Conservation (phyloP, 2,113 vertebrate species). For the Otolemur garnettii region DNA sequence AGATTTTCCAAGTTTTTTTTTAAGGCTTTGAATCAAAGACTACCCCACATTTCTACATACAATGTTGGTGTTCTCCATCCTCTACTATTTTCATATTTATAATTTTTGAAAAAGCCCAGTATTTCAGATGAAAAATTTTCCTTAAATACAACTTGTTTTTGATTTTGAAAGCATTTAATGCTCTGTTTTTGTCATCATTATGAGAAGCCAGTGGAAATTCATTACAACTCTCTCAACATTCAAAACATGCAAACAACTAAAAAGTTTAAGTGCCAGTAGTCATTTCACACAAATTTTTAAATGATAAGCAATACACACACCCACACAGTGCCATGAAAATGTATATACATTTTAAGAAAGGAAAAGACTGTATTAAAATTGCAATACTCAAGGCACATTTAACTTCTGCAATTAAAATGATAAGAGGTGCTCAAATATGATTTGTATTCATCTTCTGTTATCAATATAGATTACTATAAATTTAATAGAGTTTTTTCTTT, state of each 20-base stretch:
- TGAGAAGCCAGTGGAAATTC: background rate
- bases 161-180: background rate
- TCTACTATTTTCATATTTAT: background rate
- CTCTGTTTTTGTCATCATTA: background rate
- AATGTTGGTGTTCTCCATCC: background rate
- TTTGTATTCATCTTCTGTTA: no score
- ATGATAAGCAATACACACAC: background rate
- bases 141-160: background rate
- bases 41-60: background rate
- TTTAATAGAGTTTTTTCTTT: no score
- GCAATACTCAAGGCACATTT: no score
- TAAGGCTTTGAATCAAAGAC: constrained; percentile 44
- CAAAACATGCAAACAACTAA: background rate
- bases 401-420: no score
- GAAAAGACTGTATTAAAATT: no score
- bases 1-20: constrained; percentile 10
- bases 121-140: background rate
- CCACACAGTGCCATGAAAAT: no score
- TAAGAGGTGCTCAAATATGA: no score
- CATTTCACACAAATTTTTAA: background rate
- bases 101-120: background rate
- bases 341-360: no score
- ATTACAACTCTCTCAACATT: background rate
- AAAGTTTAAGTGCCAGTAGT: background rate
- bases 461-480: no score